Percentiles rank a stretch among this genome's conserved stretches.
These are phyloP conservation scores for Macropodus opercularis DNA, from an alignment of 2,797 vertebrate species.

Conservation along the genomic window DNA sequence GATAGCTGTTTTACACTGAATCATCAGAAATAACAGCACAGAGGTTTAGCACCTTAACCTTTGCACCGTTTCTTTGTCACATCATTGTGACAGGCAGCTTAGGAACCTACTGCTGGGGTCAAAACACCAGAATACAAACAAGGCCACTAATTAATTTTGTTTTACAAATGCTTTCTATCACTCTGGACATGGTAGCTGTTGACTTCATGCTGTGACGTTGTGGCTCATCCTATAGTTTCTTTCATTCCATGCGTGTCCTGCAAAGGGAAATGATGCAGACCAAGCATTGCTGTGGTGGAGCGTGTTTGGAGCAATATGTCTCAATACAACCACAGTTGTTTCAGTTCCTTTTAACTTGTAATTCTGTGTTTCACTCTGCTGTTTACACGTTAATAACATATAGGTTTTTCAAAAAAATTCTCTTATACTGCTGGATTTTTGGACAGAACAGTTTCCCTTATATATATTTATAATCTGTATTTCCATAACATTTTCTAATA, in stretches of 20 bases:
- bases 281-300: constrained; percentile 15
- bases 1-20: constrained; percentile 5
- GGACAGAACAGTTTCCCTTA: too few species aligned
- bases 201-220: constrained; percentile 5
- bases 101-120: too few species aligned
- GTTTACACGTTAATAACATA: neutral
- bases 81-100: too few species aligned
- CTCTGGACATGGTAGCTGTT: constrained; percentile 1
- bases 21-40: constrained; percentile 5
- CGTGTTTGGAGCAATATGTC: constrained; percentile 13
- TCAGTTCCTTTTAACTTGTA: constrained; percentile 2
- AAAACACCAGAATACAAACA: too few species aligned
- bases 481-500: neutral
- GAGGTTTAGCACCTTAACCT: neutral
- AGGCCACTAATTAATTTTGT: neutral
- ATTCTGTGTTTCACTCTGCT: neutral
- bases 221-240: constrained; percentile 22
- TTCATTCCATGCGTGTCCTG: constrained; percentile 35
- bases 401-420: too few species aligned
- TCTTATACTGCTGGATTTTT: too few species aligned
- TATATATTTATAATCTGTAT: neutral
- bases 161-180: neutral
- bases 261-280: constrained; percentile 35
- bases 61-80: too few species aligned
- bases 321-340: neutral